Base-by-base conservation (phyloP, 2,797 vertebrate genomes). In the Alcedo atthis region DNA sequence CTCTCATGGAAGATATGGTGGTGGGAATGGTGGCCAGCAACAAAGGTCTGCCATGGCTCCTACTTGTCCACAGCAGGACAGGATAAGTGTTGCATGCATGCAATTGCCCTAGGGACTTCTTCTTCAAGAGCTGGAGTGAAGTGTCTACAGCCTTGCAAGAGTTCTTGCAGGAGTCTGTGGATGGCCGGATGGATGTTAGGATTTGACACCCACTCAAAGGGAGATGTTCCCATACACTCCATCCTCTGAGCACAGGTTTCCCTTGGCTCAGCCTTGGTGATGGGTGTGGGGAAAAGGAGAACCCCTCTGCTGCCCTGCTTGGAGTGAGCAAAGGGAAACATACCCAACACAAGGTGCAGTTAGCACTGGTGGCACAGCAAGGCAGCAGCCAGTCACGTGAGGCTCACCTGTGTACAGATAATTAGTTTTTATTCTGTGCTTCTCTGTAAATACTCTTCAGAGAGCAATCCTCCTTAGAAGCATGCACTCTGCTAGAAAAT, bases 211-310 rank as follows among this genome's bases (percentile, higher is more conserved):
- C 6, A 17, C 11, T 8, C 14, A 17, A 54, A 17, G 8, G 22
- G 10, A 71, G 25, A n/a, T n/a, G 19, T 30, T 67, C 28, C 14
- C 18, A 6, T 1, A 5, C 9, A 13, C 9, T 81, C 16, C 51
- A 68, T 49, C 21, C 30, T 53, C 22, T 16, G 0, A 0, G 12
- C 25, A 11, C 28, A 33, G 18, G 17, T 5, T 58, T 76, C 9
- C 20, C 15, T 6, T 1, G 3, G 21, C 25, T 71, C 12, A 45
- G 10, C 3, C 1, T 0, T 20, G 17, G 15, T 0, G 1, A 25
- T 20, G 1, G 10, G 3, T 6, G 6, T 35, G 33, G 15, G 26
- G 30, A 33, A 67, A 42, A 1, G 12, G 30, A 5, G 8, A 35
- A 3, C 7, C 4, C 16, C 15, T 62, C n/a, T 74, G 55, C 59